phyloP scores from a whole-genome alignment of 1,140 invertebrate species.

The Drosophila eugracilis region DNA sequence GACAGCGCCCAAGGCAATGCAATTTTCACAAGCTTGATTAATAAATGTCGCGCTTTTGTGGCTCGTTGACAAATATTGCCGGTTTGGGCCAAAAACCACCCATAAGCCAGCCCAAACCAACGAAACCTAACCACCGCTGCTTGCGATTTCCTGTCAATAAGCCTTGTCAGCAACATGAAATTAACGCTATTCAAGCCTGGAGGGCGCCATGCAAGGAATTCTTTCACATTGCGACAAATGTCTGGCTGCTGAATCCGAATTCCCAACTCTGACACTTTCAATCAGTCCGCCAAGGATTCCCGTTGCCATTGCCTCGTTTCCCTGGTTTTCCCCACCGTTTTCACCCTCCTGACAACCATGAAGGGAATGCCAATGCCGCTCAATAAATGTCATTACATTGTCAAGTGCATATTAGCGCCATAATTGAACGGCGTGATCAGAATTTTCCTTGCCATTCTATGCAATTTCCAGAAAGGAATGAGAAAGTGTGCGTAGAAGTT shows the following conservation, averaged over 20 bases:
- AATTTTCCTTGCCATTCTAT: constrained; percentile 38
- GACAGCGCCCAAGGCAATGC: constrained; percentile 35
- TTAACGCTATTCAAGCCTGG: constrained; percentile 66
- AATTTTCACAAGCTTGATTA: constrained; percentile 63
- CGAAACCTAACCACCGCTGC: constrained; percentile 3
- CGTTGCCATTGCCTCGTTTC: neutral
- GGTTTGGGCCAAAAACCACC: neutral
- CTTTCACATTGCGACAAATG: constrained; percentile 66
- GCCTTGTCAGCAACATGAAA: constrained; percentile 71
- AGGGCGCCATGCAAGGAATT: constrained; percentile 48
- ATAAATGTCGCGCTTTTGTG: constrained; percentile 73
- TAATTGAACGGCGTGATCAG: constrained; percentile 75
- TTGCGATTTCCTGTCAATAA: constrained; percentile 67
- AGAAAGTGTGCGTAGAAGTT: neutral
- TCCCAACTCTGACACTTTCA: constrained; percentile 63
- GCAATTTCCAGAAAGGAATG: neutral
- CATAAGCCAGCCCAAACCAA: neutral
- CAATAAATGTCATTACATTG: constrained; percentile 82
- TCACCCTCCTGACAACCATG: constrained; percentile 30
- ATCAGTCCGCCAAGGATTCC: constrained; percentile 54
- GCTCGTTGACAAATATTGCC: constrained; percentile 57
- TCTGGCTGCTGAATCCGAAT: constrained; percentile 63
- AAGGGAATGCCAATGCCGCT: constrained; percentile 48
- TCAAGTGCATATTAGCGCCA: constrained; percentile 81
- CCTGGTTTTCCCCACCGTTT: neutral